These are phyloP conservation scores for Monodelphis domestica DNA, from an alignment of 2,797 vertebrate species.

Conservation along the genomic window DNA sequence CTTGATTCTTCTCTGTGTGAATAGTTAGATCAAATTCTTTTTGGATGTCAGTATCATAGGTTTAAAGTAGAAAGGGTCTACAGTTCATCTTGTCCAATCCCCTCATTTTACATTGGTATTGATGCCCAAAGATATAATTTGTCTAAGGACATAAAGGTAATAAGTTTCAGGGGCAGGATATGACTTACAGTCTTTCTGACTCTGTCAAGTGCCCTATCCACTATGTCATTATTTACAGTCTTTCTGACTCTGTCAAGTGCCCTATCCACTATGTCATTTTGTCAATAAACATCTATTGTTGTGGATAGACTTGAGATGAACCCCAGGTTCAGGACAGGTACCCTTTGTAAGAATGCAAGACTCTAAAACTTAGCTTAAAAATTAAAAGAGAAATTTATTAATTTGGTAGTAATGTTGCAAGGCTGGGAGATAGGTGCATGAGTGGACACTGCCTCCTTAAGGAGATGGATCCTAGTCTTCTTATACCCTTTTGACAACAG, in stretches of 20 bases:
- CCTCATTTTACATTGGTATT: not conserved
- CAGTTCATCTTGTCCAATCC: not conserved
- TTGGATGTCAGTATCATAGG: not conserved
- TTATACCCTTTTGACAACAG: no score
- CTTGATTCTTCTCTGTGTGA: not conserved
- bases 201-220: not conserved
- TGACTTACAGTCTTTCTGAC: not conserved
- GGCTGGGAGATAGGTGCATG: no score
- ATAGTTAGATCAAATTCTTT: not conserved
- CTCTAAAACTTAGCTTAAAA: no score
- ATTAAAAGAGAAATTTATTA: no score
- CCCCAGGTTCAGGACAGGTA: no score
- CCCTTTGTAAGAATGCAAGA: no score
- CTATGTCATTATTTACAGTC: not conserved
- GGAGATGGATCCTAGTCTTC: no score
- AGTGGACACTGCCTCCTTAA: no score
- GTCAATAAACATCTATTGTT: not conserved
- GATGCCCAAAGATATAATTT: not conserved
- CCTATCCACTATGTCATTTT: not conserved
- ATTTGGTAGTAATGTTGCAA: no score
- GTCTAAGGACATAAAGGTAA: not conserved
- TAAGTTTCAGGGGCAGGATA: not conserved
- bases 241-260: no score
- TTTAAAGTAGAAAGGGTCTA: not conserved
- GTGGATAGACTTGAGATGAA: no score